Evolutionary conservation across 2,888 invertebrate genomes (phyloP).

Genomic region (Synergus gifuensis): DNA sequence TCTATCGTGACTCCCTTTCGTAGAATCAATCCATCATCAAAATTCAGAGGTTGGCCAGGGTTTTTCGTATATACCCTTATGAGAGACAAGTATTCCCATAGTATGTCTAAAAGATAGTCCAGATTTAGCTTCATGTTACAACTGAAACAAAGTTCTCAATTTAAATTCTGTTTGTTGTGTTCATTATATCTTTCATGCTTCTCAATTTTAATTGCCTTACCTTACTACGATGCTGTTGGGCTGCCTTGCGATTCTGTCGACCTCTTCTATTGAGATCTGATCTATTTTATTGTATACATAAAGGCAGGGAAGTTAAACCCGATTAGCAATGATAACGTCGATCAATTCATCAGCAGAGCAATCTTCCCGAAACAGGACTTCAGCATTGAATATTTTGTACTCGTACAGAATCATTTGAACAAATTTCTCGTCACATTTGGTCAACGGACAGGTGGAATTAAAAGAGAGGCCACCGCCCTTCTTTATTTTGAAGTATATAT

Average conservation of each 20-base stretch:
- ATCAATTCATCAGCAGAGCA: slow-evolving; percentile 97
- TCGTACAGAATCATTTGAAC: slow-evolving; percentile 99
- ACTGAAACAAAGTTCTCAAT: slow-evolving; percentile 80
- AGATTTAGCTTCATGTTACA: slow-evolving; percentile 99
- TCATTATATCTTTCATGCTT: not conserved
- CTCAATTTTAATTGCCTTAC: slow-evolving; percentile 77
- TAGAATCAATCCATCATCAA: slow-evolving; percentile 96
- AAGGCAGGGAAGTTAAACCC: slow-evolving; percentile 90
- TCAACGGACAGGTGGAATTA: slow-evolving; percentile 96
- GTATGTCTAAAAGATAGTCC: slow-evolving; percentile 92
- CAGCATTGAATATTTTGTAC: slow-evolving; percentile 98
- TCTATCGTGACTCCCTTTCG: slow-evolving; percentile 95
- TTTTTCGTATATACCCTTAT: slow-evolving; percentile 99
- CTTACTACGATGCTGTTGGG: slow-evolving; percentile 95
- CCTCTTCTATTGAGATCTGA: slow-evolving; percentile 99
- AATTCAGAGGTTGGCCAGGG: slow-evolving; percentile 97
- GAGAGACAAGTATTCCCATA: slow-evolving; percentile 96
- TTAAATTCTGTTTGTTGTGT: not conserved
- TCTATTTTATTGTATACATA: slow-evolving; percentile 99
- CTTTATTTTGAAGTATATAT: slow-evolving; percentile 98
- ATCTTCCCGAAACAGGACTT: slow-evolving; percentile 96
- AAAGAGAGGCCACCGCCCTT: slow-evolving; percentile 98
- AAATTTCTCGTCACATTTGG: slow-evolving; percentile 96
- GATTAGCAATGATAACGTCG: slow-evolving; percentile 97
- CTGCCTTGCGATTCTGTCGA: slow-evolving; percentile 94